phyloP scores from a whole-genome alignment of 1,140 invertebrate species.

The Lepidurus packardi region DNA sequence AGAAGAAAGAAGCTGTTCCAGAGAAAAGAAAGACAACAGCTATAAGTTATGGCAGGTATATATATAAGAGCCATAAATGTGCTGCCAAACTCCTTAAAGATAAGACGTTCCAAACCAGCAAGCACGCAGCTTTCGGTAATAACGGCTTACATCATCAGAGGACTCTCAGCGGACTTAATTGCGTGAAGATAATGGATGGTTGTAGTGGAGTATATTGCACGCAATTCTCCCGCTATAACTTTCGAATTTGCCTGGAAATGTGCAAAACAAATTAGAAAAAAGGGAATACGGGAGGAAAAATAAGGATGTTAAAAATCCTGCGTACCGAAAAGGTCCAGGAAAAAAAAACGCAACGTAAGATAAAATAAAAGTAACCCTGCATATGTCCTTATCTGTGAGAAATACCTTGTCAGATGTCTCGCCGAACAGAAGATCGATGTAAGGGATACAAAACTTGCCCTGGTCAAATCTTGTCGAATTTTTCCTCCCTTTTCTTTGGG shows the following conservation, averaged over 20 bases:
- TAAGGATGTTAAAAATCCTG: background rate
- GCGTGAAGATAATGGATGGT: conserved; percentile 10
- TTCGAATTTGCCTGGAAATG: background rate
- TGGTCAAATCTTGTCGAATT: background rate
- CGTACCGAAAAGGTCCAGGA: no score
- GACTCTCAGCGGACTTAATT: conserved; percentile 8
- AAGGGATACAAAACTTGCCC: background rate
- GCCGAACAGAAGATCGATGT: conserved; percentile 4
- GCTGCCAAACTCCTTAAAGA: conserved; percentile 6
- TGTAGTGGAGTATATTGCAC: background rate
- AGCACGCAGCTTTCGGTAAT: conserved; percentile 7
- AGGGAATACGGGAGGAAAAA: background rate
- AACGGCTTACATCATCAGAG: conserved; percentile 21
- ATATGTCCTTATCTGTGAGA: background rate
- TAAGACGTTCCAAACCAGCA: conserved; percentile 1
- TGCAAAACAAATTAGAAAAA: background rate
- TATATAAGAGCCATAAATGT: background rate
- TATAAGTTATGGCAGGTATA: background rate
- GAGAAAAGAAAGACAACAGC: background rate
- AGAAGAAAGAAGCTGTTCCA: background rate
- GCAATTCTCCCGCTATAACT: background rate
- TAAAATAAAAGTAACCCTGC: no score
- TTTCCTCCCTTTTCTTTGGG: background rate
- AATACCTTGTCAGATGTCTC: conserved; percentile 9
- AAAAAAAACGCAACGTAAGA: no score